Evolutionary conservation across 2,888 invertebrate species (phyloP), one percentile per base, ranked within the genome.

Genomic region (Asteroscopus sphinx): DNA sequence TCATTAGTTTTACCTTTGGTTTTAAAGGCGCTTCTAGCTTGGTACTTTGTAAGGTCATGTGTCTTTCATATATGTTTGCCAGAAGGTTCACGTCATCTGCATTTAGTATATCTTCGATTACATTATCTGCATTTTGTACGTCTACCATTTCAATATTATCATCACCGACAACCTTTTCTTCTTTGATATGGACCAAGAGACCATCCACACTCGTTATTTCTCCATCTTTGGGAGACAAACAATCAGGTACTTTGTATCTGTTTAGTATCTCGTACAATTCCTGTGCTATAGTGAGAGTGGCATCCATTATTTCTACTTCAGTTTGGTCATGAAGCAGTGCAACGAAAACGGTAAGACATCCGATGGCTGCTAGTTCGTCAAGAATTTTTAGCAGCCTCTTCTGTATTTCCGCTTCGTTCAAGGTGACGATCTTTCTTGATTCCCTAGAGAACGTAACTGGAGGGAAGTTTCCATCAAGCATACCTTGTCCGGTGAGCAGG

Each of bases 391-490:
- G 86, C 2, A 97, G 88, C 56, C 97, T 91, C 62, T 89, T 95
- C 72, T 95, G 95, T 44, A 96, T 95, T 86, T 97, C 97, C 0
- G 85, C 85, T 55, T 96, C 96, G 21, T 96, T 96, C 8, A 98
- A 85, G 0, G 95, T 96, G 2, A 97, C 96, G 15, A 97, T 98
- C 88, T 97, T 97, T 56, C 96, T 95, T 4, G 96, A 94, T 83
- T 97, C 97, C 78, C 96, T 96, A 0, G 97, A 97, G 83, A 97
- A 97, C 0, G 97, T 97, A 0, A 97, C 96, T 0, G 95, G 95
- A 0, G 97, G 97, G 85, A 97, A 97, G 0, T 92, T 95, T 0
- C 97, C 97, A 80, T 98, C 97, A 9, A 97, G 95, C 96, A 97
- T 97, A n/a, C 97, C 97, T 87, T 97, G 97, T 77, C 97, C 95